These are phyloP conservation scores for Solenodon paradoxus DNA, from an alignment of 2,113 vertebrate genomes.

Conservation along the genomic window DNA sequence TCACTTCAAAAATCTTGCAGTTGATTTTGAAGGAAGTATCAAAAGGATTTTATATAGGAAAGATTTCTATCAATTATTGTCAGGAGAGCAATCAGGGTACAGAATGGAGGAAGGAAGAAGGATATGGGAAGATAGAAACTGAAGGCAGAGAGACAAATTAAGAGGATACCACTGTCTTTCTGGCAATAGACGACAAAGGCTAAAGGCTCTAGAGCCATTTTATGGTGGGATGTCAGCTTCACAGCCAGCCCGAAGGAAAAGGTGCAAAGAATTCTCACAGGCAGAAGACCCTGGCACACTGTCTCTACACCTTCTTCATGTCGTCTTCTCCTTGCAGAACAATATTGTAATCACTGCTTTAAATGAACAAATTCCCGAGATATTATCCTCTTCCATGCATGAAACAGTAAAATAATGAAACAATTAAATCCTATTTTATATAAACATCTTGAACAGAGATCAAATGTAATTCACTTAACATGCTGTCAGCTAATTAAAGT, in stretches of 20 bases:
- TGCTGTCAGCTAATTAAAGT: slow-evolving; percentile 65
- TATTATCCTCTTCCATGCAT: neutral
- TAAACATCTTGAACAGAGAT: slow-evolving; percentile 52
- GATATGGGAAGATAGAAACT: neutral
- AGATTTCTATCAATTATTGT: neutral
- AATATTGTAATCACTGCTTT: slow-evolving; percentile 31
- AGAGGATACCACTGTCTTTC: neutral
- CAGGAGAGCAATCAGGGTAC: neutral
- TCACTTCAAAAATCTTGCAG: neutral
- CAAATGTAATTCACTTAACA: slow-evolving; percentile 41
- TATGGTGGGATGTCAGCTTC: neutral
- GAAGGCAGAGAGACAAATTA: neutral
- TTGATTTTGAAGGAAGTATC: neutral
- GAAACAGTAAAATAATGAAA: slow-evolving; percentile 16
- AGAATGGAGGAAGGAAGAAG: neutral
- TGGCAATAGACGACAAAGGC: neutral
- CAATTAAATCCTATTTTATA: slow-evolving; percentile 52
- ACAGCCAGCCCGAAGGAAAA: neutral
- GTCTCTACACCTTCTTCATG: neutral
- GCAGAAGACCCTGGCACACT: neutral
- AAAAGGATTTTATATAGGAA: neutral
- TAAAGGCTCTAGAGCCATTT: neutral
- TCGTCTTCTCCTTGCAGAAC: neutral
- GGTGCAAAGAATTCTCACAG: neutral
- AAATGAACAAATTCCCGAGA: slow-evolving; percentile 42